A percentile compares a stretch with the other conserved stretches of the same genome.
Conservation (phyloP, 1,140 invertebrate species). For the Hormaphis cornu region DNA sequence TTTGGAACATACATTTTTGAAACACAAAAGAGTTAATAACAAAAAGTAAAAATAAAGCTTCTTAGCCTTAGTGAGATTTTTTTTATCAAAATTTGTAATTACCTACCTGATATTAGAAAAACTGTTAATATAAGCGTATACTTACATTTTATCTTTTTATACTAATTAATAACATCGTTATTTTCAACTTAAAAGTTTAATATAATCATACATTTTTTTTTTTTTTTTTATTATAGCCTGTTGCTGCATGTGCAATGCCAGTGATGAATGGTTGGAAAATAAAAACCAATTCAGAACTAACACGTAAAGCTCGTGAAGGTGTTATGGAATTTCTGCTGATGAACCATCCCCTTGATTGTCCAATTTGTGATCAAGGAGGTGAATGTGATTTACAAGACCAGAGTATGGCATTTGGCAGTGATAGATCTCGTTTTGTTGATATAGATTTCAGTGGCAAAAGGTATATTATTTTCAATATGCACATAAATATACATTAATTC, state of each 20-base stretch:
- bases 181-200: too few relatives aligned
- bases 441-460: slow-evolving; percentile 88
- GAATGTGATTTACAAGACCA: slow-evolving; percentile 98
- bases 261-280: slow-evolving; percentile 98
- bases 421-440: slow-evolving; percentile 87
- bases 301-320: slow-evolving; percentile 87
- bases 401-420: slow-evolving; percentile 98
- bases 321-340: slow-evolving; percentile 99
- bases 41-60: too few relatives aligned
- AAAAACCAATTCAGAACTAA: slow-evolving; percentile 95
- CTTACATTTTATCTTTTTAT: neutral
- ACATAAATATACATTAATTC: slow-evolving; percentile 7
- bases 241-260: slow-evolving; percentile 99
- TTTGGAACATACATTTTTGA: too few relatives aligned
- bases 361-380: slow-evolving; percentile 99
- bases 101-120: too few relatives aligned
- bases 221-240: slow-evolving; percentile 60
- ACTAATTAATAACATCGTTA: neutral
- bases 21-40: too few relatives aligned
- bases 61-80: too few relatives aligned
- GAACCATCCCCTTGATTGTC: slow-evolving; percentile 98
- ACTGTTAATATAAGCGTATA: too few relatives aligned
- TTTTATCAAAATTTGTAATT: too few relatives aligned
- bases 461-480: slow-evolving; percentile 43
- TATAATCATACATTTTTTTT: neutral